Conservation (phyloP, 2,888 invertebrate species). For the Diaprepes abbreviatus region DNA sequence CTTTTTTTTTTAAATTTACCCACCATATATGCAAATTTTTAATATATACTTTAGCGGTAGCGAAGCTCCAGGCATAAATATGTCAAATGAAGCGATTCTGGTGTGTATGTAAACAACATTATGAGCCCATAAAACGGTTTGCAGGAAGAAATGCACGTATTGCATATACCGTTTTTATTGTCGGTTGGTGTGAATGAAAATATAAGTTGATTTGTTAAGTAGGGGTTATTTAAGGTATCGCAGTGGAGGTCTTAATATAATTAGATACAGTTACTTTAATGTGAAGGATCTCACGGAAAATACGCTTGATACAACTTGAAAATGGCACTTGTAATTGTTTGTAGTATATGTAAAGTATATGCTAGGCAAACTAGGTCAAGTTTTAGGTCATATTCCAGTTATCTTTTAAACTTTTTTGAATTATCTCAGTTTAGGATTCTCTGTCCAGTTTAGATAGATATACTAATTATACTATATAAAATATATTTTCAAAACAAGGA, state of each 20-base stretch:
- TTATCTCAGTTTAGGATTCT: too few relatives aligned
- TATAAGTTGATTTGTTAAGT: slow-evolving; percentile 24
- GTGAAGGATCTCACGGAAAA: too few relatives aligned
- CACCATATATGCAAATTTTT: slow-evolving; percentile 11
- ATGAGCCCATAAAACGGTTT: slow-evolving; percentile 21
- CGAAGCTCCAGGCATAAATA: slow-evolving; percentile 19
- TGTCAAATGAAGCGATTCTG: slow-evolving; percentile 24
- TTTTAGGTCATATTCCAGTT: too few relatives aligned
- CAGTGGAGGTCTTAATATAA: slow-evolving; percentile 19
- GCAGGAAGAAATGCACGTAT: slow-evolving; percentile 22
- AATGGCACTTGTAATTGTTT: too few relatives aligned
- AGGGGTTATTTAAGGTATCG: slow-evolving; percentile 3
- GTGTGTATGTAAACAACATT: slow-evolving; percentile 24
- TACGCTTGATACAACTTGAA: too few relatives aligned
- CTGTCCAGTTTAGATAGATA: too few relatives aligned
- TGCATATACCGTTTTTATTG: slow-evolving; percentile 23
- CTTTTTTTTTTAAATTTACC: background rate
- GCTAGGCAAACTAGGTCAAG: too few relatives aligned
- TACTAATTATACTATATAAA: too few relatives aligned
- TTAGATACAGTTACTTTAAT: background rate
- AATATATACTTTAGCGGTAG: slow-evolving; percentile 16
- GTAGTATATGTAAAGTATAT: too few relatives aligned
- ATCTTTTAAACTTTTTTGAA: too few relatives aligned
- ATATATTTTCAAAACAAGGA: too few relatives aligned
- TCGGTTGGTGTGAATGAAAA: slow-evolving; percentile 18